Evolutionary conservation across 2,113 vertebrate genomes (phyloP), one percentile per base, ranked within the genome.

Genomic region (Nipponia nippon): DNA sequence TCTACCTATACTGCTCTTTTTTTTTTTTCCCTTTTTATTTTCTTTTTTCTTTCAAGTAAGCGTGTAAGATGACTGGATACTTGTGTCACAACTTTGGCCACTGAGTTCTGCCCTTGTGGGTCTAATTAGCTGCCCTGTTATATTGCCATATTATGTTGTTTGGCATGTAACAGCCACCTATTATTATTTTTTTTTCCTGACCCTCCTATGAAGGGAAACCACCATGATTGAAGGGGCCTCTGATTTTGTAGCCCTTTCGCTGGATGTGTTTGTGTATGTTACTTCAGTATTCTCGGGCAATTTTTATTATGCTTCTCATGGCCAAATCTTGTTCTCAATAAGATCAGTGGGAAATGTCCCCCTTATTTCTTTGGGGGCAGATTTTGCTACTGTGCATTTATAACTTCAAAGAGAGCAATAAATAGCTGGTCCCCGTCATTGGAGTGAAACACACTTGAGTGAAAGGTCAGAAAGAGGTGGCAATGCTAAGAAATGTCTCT

Each of bases 401-500:
- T 61, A 19, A 73, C 58, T 94, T 96, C 89, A 96, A 90, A 94
- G 70, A 16, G 16, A 16, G 47, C n/a, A 65, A 30, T 87, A 91
- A 93, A 77, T 81, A 63, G 38, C 62, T 84, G 50, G 12, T 94
- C 36, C 58, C 42, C 5, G 0, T 61, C 42, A 13, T 0, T 13
- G 18, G 50, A 81, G 71, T 0, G 0, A 80, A 89, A 80, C 58
- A 18, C 50, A 27, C 75, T 88, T n/a, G 46, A 83, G 42, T 93
- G 79, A 93, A 90, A 93, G 89, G 89, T 94, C 82, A 52, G 89
- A 44, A 87, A 32, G 69, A 87, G 46, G 73, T 87, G 73, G 65
- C 77, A 89, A 13, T 13, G 50, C 62, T 62, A 36, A 88, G 53
- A 92, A 95, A 83, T 46, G 61, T 87, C 52, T 76, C 87, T 78